These are phyloP conservation scores for Drosophila subobscura DNA, from an alignment of 1,140 invertebrate genomes.

Conservation along the genomic window DNA sequence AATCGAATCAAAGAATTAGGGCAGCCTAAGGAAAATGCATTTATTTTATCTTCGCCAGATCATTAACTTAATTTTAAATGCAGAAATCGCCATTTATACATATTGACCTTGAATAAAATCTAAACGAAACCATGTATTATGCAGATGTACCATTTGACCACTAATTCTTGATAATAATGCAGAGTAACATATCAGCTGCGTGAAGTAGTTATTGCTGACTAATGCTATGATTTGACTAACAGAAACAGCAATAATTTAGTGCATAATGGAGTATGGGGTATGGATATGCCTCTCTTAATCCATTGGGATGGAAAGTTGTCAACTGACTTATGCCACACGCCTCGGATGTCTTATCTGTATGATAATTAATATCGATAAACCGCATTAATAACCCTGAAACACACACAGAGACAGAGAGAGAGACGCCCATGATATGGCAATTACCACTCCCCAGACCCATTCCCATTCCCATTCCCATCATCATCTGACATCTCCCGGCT, in stretches of 20 bases:
- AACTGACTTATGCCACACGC: slow-evolving; percentile 26
- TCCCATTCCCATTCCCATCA: slow-evolving; percentile 10
- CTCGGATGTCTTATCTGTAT: slow-evolving; percentile 19
- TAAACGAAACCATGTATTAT: too few relatives aligned
- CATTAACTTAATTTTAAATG: too few relatives aligned
- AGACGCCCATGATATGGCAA: slow-evolving; percentile 41
- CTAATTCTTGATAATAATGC: too few relatives aligned
- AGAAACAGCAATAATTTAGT: too few relatives aligned
- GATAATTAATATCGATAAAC: slow-evolving; percentile 51
- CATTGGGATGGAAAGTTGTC: slow-evolving; percentile 11
- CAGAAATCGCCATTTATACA: too few relatives aligned
- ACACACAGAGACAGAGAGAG: neutral
- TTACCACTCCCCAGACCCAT: slow-evolving; percentile 42
- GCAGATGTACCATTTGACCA: too few relatives aligned
- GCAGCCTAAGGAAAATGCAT: slow-evolving; percentile 14
- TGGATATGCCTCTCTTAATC: too few relatives aligned
- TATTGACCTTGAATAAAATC: too few relatives aligned
- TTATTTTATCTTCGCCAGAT: slow-evolving; percentile 26
- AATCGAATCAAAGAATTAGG: slow-evolving; percentile 25
- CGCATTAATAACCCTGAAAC: slow-evolving; percentile 37
- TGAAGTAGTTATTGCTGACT: too few relatives aligned
- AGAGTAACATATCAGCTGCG: too few relatives aligned
- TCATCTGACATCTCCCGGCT: slow-evolving; percentile 25
- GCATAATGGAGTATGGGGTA: too few relatives aligned
- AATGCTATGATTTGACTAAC: too few relatives aligned